Conservation (phyloP, 2,888 invertebrate species). For the Hipparchia sbordonii region DNA sequence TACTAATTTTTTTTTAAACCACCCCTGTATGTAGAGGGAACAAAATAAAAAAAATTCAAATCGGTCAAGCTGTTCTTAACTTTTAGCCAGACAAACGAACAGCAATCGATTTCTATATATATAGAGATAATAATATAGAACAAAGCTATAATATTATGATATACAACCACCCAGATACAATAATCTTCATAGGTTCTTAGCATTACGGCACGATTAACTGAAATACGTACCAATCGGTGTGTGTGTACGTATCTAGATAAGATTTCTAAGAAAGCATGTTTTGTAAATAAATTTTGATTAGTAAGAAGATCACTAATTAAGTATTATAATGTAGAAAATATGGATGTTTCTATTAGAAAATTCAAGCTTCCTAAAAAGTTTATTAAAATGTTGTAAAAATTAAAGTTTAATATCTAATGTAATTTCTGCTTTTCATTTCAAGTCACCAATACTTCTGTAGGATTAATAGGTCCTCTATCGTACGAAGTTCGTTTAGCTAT, state of each 20-base stretch:
- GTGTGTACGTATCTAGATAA: not conserved
- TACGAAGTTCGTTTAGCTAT: not conserved
- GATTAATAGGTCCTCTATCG: not conserved
- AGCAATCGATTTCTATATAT: no score
- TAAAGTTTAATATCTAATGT: slow-evolving; percentile 52
- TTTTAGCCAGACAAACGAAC: no score
- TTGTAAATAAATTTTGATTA: slow-evolving; percentile 31
- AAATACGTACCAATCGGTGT: no score
- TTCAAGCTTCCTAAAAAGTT: slow-evolving; percentile 46
- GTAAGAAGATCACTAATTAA: slow-evolving; percentile 4
- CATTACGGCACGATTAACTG: no score
- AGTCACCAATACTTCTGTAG: not conserved
- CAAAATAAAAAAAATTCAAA: no score
- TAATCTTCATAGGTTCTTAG: no score
- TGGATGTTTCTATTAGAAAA: slow-evolving; percentile 60
- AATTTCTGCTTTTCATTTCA: slow-evolving; percentile 9
- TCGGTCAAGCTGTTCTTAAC: no score
- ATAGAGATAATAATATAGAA: no score
- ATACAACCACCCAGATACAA: no score
- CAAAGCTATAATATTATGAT: no score
- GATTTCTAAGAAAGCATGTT: not conserved
- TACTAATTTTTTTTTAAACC: no score
- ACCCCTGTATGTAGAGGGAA: no score
- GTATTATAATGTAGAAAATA: slow-evolving; percentile 28
- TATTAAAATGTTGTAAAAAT: slow-evolving; percentile 53